These are phyloP conservation scores for Pristis pectinata DNA, from an alignment of 2,797 vertebrate species.

Conservation along the genomic window DNA sequence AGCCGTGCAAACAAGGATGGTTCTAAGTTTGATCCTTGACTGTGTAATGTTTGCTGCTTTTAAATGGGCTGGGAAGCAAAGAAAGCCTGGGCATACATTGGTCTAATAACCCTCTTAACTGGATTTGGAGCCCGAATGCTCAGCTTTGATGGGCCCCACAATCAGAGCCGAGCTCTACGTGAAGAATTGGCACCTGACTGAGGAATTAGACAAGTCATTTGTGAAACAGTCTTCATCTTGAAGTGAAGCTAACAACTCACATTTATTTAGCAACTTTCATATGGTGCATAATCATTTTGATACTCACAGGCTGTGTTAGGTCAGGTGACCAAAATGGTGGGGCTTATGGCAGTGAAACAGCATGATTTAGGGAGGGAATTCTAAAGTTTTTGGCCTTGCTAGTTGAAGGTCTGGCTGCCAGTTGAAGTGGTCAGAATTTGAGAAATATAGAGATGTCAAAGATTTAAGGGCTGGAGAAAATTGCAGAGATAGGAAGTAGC, in stretches of 20 bases:
- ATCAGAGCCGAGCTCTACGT: neutral
- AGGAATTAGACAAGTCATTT: neutral
- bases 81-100: neutral
- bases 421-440: neutral
- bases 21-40: neutral
- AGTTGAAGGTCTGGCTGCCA: neutral
- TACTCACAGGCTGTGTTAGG: neutral
- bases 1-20: neutral
- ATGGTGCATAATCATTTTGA: neutral
- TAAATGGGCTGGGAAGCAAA: neutral
- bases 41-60: neutral
- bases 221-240: neutral
- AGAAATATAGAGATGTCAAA: neutral
- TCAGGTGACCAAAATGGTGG: neutral
- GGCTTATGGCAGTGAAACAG: neutral
- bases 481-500: neutral
- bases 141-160: neutral
- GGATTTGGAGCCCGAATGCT: neutral
- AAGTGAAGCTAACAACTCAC: neutral
- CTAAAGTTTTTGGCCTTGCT: neutral
- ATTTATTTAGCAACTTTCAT: neutral
- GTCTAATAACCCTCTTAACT: neutral
- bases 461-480: neutral
- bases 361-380: neutral
- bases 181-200: neutral